Base-by-base conservation (phyloP, 1,140 invertebrate genomes). In the Leptopilina clavipes region DNA sequence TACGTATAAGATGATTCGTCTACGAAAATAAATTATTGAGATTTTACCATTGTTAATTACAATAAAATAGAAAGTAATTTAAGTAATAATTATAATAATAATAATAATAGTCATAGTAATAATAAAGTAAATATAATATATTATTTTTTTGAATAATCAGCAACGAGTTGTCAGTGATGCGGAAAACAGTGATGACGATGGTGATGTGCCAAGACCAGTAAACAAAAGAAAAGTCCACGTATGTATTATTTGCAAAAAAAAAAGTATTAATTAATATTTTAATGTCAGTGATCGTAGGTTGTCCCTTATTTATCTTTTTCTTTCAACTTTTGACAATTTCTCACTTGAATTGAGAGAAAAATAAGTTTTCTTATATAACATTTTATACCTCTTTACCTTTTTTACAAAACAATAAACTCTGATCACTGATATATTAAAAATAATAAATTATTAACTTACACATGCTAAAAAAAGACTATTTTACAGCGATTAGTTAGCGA, bases 131-230 rank as follows among this genome's bases (percentile, higher is more conserved):
- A 25, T 74, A 31, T 2, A n/a, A n/a, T n/a, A n/a, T n/a, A n/a
- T 25, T 56, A 48, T 44, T 59, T 44, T 70, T 40, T 40, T 1
- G 9, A 40, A 22, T 17, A 71, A 71, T 2, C 19, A 44, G 43
- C 73, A 87, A 86, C 86, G 81, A 81, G 84, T 90, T 12, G 70
- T 86, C 18, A 89, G 85, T 65, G 89, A 90, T 76, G 78, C 73
- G 22, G 89, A 90, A 72, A 87, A 77, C 74, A 89, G 84, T 37
- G 87, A 87, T n/a, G 86, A 90, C 0, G 89, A 89, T 48, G 84
- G 85, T 76, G 88, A 89, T 80, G 72, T 87, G 73, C 83, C 82
- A 75, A 87, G 75, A 71, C 82, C 86, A 71, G 82, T 84, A 59
- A 82, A 81, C 14, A 84, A 79, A 79, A 84, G 82, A 79, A 85